Conservation (phyloP, 2,888 invertebrate species). For the Synanthedon vespiformis region DNA sequence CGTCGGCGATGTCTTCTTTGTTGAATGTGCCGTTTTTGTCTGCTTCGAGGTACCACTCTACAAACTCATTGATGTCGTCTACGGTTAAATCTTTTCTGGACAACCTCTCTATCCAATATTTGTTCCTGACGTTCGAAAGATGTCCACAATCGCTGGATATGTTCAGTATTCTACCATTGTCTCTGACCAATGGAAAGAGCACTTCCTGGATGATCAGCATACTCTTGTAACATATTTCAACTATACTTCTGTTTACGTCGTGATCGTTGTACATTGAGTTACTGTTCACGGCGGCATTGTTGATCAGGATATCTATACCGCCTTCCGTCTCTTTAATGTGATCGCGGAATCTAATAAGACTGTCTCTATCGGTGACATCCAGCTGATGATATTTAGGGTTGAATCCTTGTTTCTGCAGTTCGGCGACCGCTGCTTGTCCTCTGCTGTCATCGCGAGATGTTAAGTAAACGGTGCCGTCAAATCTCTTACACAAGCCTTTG, state of each 20-base stretch:
- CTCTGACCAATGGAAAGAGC: constrained; percentile 75
- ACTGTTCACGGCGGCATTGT: constrained; percentile 78
- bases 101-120: constrained; percentile 35
- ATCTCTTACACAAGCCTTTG: constrained; percentile 69
- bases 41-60: constrained; percentile 73
- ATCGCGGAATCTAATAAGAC: constrained; percentile 67
- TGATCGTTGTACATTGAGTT: constrained; percentile 22
- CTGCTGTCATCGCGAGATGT: constrained; percentile 71
- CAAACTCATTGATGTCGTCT: constrained; percentile 56
- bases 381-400: constrained; percentile 73
- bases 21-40: constrained; percentile 31
- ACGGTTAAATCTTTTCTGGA: constrained; percentile 31
- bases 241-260: constrained; percentile 69
- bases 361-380: constrained; percentile 72
- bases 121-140: constrained; percentile 67
- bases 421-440: constrained; percentile 65
- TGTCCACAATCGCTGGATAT: constrained; percentile 78
- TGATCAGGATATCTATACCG: constrained; percentile 79
- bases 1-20: constrained; percentile 38
- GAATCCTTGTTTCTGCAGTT: constrained; percentile 60
- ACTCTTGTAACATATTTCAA: constrained; percentile 77
- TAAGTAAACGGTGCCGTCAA: constrained; percentile 73
- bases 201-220: constrained; percentile 72
- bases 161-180: constrained; percentile 78
- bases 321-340: constrained; percentile 70